Conservation (phyloP, 2,888 invertebrate species). For the Pyrocoelia pectoralis region DNA sequence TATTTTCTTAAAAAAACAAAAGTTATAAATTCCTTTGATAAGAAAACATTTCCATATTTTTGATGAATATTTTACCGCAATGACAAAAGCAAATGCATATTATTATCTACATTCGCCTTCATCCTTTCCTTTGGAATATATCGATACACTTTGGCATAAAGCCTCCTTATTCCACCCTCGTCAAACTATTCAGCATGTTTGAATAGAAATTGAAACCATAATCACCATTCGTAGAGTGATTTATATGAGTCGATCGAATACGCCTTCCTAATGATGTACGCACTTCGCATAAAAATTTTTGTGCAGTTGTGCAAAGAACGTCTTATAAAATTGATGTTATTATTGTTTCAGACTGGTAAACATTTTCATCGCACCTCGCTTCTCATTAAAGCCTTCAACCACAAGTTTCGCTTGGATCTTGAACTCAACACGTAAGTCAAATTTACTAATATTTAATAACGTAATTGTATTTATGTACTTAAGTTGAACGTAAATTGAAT, state of each 20-base stretch:
- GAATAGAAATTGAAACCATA: conserved; percentile 17
- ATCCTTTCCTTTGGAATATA: background rate
- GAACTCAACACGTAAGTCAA: conserved; percentile 94
- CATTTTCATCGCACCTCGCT: conserved; percentile 94
- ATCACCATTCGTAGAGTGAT: conserved; percentile 12
- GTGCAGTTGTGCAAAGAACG: background rate
- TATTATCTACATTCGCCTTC: background rate
- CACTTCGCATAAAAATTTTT: background rate
- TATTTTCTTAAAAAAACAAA: background rate
- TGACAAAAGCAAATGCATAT: background rate
- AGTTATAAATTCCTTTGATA: background rate
- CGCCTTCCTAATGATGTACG: conserved; percentile 1
- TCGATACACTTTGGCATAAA: conserved; percentile 8
- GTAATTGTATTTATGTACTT: background rate
- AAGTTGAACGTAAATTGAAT: conserved; percentile 4
- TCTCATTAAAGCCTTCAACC: conserved; percentile 96
- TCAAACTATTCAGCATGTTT: conserved; percentile 15
- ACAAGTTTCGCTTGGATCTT: conserved; percentile 94
- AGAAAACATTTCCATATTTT: background rate
- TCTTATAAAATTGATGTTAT: conserved; percentile 32
- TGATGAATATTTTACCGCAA: background rate
- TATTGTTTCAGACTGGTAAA: conserved; percentile 85
- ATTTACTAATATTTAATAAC: conserved; percentile 1
- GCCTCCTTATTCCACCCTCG: conserved; percentile 7
- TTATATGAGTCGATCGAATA: conserved; percentile 13